Evolutionary conservation across 1,140 invertebrate species (phyloP).

Genomic region (Caerostris darwini): DNA sequence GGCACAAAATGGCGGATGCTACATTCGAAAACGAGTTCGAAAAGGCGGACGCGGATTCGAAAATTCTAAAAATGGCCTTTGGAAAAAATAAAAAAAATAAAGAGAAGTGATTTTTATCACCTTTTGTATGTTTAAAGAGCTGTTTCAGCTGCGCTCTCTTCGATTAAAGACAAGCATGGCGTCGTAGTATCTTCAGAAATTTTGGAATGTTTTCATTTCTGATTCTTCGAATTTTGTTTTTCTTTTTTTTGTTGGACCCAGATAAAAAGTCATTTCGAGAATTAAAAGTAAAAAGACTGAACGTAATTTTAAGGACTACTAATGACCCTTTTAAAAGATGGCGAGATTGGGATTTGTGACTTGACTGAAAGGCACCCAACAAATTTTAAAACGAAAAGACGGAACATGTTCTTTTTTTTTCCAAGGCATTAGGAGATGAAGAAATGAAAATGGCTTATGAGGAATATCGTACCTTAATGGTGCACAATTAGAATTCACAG

Average conservation of each 20-base stretch:
- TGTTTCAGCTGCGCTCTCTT: not conserved
- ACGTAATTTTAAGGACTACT: no score
- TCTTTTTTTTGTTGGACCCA: not conserved
- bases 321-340: no score
- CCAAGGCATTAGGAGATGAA: no score
- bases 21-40: not conserved
- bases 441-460: no score
- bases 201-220: not conserved
- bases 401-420: no score
- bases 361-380: no score
- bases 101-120: conserved; percentile 33
- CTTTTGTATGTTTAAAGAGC: conserved; percentile 52
- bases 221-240: not conserved
- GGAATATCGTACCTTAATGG: no score
- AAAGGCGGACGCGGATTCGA: not conserved
- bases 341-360: no score
- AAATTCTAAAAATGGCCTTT: not conserved
- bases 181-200: not conserved
- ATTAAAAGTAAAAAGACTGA: no score
- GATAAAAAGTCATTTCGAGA: not conserved
- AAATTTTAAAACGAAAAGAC: no score
- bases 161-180: not conserved
- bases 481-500: no score
- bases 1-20: no score
- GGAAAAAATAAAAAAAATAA: not conserved